A percentile compares a stretch with the other conserved stretches of the same genome.
Conservation (phyloP, 2,888 invertebrate genomes). For the Dioctria linearis region DNA sequence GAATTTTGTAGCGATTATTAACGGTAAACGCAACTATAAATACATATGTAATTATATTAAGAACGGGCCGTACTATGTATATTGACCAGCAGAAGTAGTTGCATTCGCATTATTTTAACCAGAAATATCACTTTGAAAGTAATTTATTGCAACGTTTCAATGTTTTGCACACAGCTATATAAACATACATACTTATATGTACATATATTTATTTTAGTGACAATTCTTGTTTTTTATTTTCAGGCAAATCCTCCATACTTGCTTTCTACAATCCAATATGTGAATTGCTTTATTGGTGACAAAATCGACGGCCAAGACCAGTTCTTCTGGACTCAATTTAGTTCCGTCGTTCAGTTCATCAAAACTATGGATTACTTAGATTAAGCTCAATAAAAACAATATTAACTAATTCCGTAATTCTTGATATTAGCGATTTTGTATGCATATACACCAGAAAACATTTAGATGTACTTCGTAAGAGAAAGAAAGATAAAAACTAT, state of each 20-base stretch:
- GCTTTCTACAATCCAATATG: slow-evolving; percentile 95
- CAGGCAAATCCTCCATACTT: slow-evolving; percentile 95
- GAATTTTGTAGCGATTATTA: too few species aligned
- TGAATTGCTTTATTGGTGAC: slow-evolving; percentile 90
- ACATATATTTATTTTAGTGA: too few species aligned
- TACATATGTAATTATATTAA: too few species aligned
- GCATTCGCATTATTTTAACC: too few species aligned
- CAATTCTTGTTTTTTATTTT: slow-evolving; percentile 12
- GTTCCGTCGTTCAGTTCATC: slow-evolving; percentile 96
- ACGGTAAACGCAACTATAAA: too few species aligned
- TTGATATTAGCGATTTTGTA: slow-evolving; percentile 41
- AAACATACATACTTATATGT: too few species aligned
- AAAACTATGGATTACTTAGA: slow-evolving; percentile 85
- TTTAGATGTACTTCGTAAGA: slow-evolving; percentile 38
- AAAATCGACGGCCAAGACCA: slow-evolving; percentile 90
- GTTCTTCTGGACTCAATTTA: slow-evolving; percentile 99
- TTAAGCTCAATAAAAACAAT: slow-evolving; percentile 47
- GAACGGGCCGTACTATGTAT: too few species aligned
- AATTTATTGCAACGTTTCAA: too few species aligned
- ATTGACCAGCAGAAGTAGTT: too few species aligned
- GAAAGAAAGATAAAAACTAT: slow-evolving; percentile 38
- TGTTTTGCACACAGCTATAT: too few species aligned
- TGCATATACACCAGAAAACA: slow-evolving; percentile 45
- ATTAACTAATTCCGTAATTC: not conserved
- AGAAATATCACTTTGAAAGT: too few species aligned